Evolutionary conservation across 2,113 vertebrate species (phyloP).

Genomic region (Setophaga coronata): DNA sequence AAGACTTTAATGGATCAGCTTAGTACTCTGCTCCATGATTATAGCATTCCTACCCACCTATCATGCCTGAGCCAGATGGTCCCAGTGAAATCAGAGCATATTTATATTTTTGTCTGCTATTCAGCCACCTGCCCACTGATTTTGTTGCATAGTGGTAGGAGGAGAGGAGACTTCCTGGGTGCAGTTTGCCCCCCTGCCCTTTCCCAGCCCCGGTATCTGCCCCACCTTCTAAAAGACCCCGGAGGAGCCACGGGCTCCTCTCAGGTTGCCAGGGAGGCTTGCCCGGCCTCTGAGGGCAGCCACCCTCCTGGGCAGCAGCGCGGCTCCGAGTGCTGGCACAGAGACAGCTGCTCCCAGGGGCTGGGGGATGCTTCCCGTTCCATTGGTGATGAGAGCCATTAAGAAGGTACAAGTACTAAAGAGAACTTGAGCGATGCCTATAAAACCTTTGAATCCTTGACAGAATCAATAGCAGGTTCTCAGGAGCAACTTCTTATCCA

Average conservation of each 20-base stretch:
- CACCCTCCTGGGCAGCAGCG: fast-evolving
- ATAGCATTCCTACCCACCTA: conserved; percentile 51
- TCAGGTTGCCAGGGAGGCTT: background rate
- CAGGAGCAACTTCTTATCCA: conserved; percentile 41
- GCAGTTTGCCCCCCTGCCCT: background rate
- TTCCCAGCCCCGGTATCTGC: fast-evolving
- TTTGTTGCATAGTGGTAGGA: conserved; percentile 17
- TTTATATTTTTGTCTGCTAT: conserved; percentile 56
- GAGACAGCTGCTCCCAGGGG: background rate
- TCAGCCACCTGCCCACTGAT: conserved; percentile 56
- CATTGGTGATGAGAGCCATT: background rate
- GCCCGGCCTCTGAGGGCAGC: fast-evolving
- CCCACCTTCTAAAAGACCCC: fast-evolving
- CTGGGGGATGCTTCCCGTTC: background rate
- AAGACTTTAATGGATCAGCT: conserved; percentile 70
- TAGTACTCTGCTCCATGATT: conserved; percentile 45
- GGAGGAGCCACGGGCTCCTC: fast-evolving
- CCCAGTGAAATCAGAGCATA: conserved; percentile 40
- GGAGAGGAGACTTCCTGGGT: background rate
- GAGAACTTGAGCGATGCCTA: conserved; percentile 46
- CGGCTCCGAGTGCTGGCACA: background rate
- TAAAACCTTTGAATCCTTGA: conserved; percentile 59
- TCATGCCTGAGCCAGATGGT: conserved; percentile 54
- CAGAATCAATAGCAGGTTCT: conserved; percentile 60
- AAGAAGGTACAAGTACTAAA: conserved; percentile 25